These are phyloP conservation scores for Ethmia dodecea DNA, from an alignment of 2,888 invertebrate species.

Conservation along the genomic window DNA sequence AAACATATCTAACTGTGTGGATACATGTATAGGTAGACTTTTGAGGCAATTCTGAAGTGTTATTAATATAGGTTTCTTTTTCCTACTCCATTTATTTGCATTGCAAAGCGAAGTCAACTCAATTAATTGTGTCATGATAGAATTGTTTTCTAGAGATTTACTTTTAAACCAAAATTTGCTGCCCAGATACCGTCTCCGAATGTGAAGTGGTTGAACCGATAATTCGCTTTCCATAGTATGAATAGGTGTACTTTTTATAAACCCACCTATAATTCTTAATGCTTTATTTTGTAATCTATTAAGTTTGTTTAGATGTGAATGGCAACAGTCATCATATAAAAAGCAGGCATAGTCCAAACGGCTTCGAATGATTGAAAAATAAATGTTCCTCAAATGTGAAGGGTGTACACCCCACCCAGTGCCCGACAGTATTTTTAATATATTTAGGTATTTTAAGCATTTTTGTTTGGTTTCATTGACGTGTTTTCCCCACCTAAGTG, in stretches of 20 bases:
- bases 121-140: not conserved
- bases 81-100: no score
- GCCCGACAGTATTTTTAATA: constrained; percentile 23
- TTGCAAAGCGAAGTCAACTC: no score
- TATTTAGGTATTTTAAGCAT: constrained; percentile 17
- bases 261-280: not conserved
- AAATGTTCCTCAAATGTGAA: constrained; percentile 10
- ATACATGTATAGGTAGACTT: not conserved
- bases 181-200: constrained; percentile 1
- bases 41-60: not conserved
- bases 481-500: constrained; percentile 23
- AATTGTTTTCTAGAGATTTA: not conserved
- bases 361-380: constrained; percentile 1
- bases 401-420: constrained; percentile 25
- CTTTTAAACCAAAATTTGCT: not conserved
- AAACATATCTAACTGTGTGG: not conserved
- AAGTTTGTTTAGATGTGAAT: constrained; percentile 1
- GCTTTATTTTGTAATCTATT: not conserved
- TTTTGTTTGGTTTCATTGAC: constrained; percentile 20
- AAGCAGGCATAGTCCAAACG: constrained; percentile 1
- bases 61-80: not conserved
- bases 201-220: not conserved
- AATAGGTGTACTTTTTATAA: constrained; percentile 2
- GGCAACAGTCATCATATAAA: constrained; percentile 1
- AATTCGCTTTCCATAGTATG: constrained; percentile 3